These are phyloP conservation scores for Ectemnius cavifrons DNA, from an alignment of 2,888 invertebrate genomes.

Conservation along the genomic window DNA sequence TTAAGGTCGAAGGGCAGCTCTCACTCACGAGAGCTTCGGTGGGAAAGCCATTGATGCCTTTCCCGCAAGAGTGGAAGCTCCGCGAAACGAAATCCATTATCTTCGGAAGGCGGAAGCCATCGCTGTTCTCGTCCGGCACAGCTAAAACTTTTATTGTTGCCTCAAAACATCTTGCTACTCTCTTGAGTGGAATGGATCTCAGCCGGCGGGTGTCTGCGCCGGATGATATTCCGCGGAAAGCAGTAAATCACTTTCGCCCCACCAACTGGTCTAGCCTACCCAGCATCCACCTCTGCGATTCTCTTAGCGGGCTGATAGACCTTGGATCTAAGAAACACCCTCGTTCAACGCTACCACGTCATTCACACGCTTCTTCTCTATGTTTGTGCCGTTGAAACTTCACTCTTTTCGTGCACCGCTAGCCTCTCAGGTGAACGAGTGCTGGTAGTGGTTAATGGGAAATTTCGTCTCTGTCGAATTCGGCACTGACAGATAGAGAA, in stretches of 20 bases:
- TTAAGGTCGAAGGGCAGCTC: constrained; percentile 26
- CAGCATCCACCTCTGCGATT: background rate
- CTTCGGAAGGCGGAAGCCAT: constrained; percentile 12
- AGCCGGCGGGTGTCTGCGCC: constrained; percentile 1
- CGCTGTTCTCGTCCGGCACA: constrained; percentile 8
- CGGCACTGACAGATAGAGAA: too few species aligned
- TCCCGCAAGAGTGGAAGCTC: constrained; percentile 11
- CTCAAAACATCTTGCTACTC: constrained; percentile 29
- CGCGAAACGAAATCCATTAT: constrained; percentile 33
- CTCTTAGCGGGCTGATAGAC: background rate
- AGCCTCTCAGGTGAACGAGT: too few species aligned
- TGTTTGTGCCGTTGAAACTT: too few species aligned
- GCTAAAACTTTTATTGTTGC: constrained; percentile 41
- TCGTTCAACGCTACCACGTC: too few species aligned
- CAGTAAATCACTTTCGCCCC: constrained; percentile 31
- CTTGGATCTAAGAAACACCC: too few species aligned
- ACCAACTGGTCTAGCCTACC: background rate
- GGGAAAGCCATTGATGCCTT: constrained; percentile 24
- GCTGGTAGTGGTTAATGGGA: too few species aligned
- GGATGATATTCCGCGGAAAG: constrained; percentile 22
- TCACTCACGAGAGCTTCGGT: background rate
- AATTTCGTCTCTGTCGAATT: too few species aligned
- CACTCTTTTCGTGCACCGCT: too few species aligned
- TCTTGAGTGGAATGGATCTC: constrained; percentile 17
- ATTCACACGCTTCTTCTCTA: too few species aligned